Evolutionary conservation across 1,140 invertebrate genomes (phyloP).

Genomic region (Trachelipus rathkii): DNA sequence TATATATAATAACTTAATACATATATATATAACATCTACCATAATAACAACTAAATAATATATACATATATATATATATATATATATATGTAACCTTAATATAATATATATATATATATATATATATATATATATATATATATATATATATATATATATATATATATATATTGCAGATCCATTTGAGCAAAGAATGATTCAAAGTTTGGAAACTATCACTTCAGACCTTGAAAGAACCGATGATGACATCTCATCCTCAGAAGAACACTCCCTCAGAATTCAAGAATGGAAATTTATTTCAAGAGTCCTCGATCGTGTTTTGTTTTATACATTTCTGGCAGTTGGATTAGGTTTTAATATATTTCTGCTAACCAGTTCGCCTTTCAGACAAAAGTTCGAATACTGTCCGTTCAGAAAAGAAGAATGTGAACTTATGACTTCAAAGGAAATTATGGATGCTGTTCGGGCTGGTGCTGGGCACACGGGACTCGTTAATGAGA

Average conservation of each 20-base stretch:
- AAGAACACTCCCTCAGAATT: conserved; percentile 14
- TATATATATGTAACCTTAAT: too few species aligned
- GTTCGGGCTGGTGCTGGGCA: too few species aligned
- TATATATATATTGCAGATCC: conserved; percentile 28
- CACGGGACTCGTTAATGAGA: too few species aligned
- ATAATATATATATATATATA: too few species aligned
- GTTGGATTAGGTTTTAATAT: conserved; percentile 37
- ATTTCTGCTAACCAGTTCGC: conserved; percentile 40
- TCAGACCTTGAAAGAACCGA: conserved; percentile 22
- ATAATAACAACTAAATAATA: too few species aligned
- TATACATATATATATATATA: too few species aligned
- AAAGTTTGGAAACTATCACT: conserved; percentile 33
- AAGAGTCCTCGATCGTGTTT: conserved; percentile 37
- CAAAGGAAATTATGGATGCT: neutral
- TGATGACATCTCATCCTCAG: neutral
- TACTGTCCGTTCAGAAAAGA: conserved; percentile 32
- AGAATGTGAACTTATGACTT: neutral
- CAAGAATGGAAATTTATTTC: conserved; percentile 44
- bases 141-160: too few species aligned
- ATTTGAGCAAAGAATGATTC: conserved; percentile 29
- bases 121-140: too few species aligned
- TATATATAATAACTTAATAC: too few species aligned
- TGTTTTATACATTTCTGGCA: conserved; percentile 37
- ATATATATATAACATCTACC: too few species aligned
- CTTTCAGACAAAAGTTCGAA: conserved; percentile 35